Evolutionary conservation across 2,113 vertebrate genomes (phyloP).

Genomic region (Stigmatopora nigra): DNA sequence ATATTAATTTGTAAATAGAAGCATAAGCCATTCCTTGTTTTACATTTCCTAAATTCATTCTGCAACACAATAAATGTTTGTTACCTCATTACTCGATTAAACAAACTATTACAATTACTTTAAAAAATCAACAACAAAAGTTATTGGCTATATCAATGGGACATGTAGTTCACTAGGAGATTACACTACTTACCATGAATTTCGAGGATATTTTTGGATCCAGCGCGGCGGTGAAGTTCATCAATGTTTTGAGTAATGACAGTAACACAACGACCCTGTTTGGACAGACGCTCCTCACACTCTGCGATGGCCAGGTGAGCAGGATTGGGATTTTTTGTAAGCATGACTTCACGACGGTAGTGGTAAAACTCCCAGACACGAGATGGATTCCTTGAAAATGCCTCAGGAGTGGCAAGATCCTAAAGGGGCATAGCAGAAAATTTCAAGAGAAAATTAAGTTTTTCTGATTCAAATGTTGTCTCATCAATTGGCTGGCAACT

Average conservation of each 20-base stretch:
- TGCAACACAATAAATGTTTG: too few species aligned
- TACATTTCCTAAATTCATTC: too few species aligned
- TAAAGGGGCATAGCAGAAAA: conserved; percentile 26
- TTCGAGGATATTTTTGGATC: conserved; percentile 84
- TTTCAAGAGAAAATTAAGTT: not conserved
- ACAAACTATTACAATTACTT: too few species aligned
- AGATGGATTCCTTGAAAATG: conserved; percentile 85
- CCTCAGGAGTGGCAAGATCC: conserved; percentile 82
- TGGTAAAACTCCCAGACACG: conserved; percentile 98
- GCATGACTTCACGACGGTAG: conserved; percentile 86
- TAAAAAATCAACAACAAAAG: not conserved
- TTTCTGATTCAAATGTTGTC: too few species aligned
- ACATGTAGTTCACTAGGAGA: not conserved
- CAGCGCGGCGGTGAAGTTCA: conserved; percentile 86
- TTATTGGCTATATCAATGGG: not conserved
- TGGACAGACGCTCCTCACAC: conserved; percentile 79
- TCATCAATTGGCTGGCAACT: too few species aligned
- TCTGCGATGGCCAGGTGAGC: conserved; percentile 83
- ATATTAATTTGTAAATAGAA: too few species aligned
- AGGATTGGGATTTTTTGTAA: conserved; percentile 78
- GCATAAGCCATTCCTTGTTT: too few species aligned
- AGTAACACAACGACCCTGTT: conserved; percentile 78
- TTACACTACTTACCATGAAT: conserved; percentile 74
- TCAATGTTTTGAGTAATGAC: conserved; percentile 95
- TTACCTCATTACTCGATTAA: too few species aligned